Evolutionary conservation across 2,113 vertebrate genomes (phyloP), one percentile per base, ranked within the genome.

Genomic region (Nycticebus coucang): DNA sequence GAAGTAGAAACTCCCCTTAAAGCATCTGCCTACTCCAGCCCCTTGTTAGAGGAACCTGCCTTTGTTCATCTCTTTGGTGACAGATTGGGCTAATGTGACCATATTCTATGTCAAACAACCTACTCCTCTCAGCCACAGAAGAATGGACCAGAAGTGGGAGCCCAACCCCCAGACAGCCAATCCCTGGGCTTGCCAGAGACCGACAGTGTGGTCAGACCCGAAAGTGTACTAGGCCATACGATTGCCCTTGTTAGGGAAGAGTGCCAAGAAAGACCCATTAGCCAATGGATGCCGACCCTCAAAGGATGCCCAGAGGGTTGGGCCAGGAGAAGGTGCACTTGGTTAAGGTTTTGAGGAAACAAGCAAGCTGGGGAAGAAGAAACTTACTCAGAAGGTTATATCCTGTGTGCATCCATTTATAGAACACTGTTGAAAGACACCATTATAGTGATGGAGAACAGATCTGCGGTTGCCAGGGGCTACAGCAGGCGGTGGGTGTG

Each of bases 201-300:
- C 8, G 14, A 4, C 1, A 28, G n/a, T 5, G 2, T 2, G 28
- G 53, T 28, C 24, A 6, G n/a, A 59, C n/a, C 28, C 15, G 0
- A 18, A 78, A 7, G 60, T 5, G 22, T 5, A 17, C 53, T 1
- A 12, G 50, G 85, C 8, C 37, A 5, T 10, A 1, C 4, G 60
- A 50, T 33, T 28, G 59, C 50, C 45, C 37, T 14, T 81, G 50
- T 82, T 0, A 0, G 35, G 66, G 45, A 35, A 12, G 71, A 68
- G 50, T 5, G 15, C 17, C 5, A 12, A 15, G 55, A n/a, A 62
- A 71, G 33, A 57, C 28, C 30, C 33, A 13, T 57, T 30, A 19
- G 28, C 45, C 86, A 26, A 11, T 18, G 33, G 24, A 30, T 2
- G 1, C 17, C 3, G 50, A n/a, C 17, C 24, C 15, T 18, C 3